phyloP scores from a whole-genome alignment of 2,797 vertebrate genomes.

The Hafferia zeledoni region DNA sequence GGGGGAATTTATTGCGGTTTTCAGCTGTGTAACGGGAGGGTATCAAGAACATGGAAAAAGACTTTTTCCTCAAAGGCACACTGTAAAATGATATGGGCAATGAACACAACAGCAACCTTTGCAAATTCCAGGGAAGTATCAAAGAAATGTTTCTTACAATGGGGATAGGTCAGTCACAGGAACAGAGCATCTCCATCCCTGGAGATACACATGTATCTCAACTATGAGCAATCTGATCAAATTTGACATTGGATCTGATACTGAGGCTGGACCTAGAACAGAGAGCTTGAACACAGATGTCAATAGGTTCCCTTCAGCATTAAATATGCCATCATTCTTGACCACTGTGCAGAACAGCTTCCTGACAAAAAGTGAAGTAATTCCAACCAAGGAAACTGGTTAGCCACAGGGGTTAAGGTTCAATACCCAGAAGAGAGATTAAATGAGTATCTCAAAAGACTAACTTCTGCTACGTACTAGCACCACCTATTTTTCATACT shows the following conservation, averaged over 20 bases:
- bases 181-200: not conserved
- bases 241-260: not conserved
- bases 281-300: not conserved
- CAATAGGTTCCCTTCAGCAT: not conserved
- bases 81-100: not conserved
- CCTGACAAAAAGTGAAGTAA: not conserved
- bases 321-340: not conserved
- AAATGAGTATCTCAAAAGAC: not conserved
- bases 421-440: not conserved
- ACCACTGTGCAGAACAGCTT: not conserved
- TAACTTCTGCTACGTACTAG: not conserved
- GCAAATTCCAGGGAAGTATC: not conserved
- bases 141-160: not conserved
- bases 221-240: not conserved
- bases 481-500: not conserved
- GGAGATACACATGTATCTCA: accelerated
- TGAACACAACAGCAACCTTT: not conserved
- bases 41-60: not conserved
- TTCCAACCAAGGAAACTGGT: not conserved
- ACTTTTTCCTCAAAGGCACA: not conserved
- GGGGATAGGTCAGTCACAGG: not conserved
- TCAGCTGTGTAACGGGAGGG: not conserved
- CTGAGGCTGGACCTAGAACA: not conserved
- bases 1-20: not conserved
- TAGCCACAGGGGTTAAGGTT: not conserved